Evolutionary conservation across 2,888 invertebrate species (phyloP).

Genomic region (Tridacna gigas): DNA sequence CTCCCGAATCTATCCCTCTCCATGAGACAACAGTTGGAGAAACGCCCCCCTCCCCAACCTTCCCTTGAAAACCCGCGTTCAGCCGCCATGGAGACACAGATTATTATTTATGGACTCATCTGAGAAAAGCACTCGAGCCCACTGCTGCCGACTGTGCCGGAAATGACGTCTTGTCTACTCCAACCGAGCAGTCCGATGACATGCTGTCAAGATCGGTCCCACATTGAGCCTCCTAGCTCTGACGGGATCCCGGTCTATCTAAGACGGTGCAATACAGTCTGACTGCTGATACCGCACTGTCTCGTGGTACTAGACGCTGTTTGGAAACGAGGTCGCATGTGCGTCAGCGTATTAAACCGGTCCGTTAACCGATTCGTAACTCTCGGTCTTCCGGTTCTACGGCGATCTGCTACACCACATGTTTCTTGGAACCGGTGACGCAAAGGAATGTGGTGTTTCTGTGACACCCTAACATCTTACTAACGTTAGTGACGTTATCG

Average conservation of each 20-base stretch:
- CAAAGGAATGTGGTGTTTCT: not conserved
- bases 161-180: constrained; percentile 27
- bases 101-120: too few species aligned
- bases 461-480: too few species aligned
- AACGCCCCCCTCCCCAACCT: too few species aligned
- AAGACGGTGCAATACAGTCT: constrained; percentile 21
- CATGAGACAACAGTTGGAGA: too few species aligned
- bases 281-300: constrained; percentile 32
- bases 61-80: too few species aligned
- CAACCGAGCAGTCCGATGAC: constrained; percentile 26
- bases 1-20: too few species aligned
- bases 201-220: constrained; percentile 9
- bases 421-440: constrained; percentile 9
- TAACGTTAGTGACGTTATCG: too few species aligned
- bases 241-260: constrained; percentile 4
- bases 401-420: constrained; percentile 28
- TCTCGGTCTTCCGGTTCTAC: constrained; percentile 14
- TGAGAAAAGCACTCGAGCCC: too few species aligned
- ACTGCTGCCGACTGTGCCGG: too few species aligned
- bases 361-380: constrained; percentile 3
- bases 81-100: too few species aligned
- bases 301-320: constrained; percentile 21
- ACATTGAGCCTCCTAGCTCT: constrained; percentile 21
- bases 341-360: constrained; percentile 28
- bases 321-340: constrained; percentile 24